Evolutionary conservation across 2,797 vertebrate genomes (phyloP).

Genomic region (Benthosema pterotum): DNA sequence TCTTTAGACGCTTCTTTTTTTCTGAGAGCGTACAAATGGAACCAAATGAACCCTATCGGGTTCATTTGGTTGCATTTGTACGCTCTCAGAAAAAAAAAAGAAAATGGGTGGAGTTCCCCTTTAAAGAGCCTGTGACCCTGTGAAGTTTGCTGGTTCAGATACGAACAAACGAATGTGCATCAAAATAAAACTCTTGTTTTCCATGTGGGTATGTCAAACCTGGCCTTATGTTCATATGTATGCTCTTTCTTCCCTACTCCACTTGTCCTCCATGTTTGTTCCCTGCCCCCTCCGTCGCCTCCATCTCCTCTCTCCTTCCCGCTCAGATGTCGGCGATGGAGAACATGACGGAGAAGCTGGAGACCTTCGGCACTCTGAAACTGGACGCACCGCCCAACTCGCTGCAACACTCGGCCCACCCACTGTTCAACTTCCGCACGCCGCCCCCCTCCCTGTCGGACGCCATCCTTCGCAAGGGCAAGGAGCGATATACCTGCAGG

Average conservation of each 20-base stretch:
- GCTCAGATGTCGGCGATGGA: conserved; percentile 97
- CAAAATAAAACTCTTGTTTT: not conserved
- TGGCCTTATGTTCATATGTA: too few species aligned
- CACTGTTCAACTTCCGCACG: conserved; percentile 95
- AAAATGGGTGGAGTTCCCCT: too few species aligned
- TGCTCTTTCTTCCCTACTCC: conserved; percentile 6
- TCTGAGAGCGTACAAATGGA: too few species aligned
- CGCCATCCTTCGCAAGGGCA: conserved; percentile 98
- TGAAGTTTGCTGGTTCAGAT: conserved; percentile 6
- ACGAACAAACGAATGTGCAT: not conserved
- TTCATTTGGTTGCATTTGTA: too few species aligned
- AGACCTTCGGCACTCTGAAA: conserved; percentile 93
- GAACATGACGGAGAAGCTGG: conserved; percentile 98
- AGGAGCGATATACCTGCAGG: conserved; percentile 99
- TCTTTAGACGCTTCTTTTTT: too few species aligned
- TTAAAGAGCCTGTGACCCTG: too few species aligned
- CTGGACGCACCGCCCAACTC: conserved; percentile 85
- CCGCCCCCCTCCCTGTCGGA: conserved; percentile 94
- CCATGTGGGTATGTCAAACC: not conserved
- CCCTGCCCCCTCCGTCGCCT: not conserved
- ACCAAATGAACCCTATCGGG: too few species aligned
- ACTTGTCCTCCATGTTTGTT: not conserved
- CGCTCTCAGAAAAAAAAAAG: too few species aligned
- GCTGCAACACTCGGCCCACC: conserved; percentile 93
- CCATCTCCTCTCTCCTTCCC: conserved; percentile 4